phyloP scores from a whole-genome alignment of 1,140 invertebrate species.

The Rhopalosiphum padi region DNA sequence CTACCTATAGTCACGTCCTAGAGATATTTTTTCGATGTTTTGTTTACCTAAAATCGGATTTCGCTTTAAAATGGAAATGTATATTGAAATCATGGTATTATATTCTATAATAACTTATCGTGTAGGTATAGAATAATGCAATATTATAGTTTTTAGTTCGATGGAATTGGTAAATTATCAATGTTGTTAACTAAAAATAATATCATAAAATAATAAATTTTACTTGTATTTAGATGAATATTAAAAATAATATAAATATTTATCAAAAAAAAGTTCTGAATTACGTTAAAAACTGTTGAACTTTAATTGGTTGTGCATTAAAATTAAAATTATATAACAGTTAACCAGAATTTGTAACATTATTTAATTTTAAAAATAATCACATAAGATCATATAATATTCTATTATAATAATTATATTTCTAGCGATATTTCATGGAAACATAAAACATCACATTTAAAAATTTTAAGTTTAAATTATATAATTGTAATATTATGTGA shows the following conservation, averaged over 20 bases:
- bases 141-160: background rate
- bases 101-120: background rate
- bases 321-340: background rate
- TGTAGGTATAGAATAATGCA: background rate
- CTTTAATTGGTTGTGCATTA: background rate
- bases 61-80: background rate
- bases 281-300: background rate
- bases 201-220: background rate
- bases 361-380: background rate
- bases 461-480: too few relatives aligned
- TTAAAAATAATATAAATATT: background rate
- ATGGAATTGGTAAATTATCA: background rate
- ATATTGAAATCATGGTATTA: background rate
- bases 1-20: conserved; percentile 23
- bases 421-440: too few relatives aligned
- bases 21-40: conserved; percentile 8
- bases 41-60: background rate
- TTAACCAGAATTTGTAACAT: background rate
- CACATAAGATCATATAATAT: too few relatives aligned
- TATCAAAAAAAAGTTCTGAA: background rate
- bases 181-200: background rate
- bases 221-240: background rate
- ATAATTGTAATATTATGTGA: too few relatives aligned
- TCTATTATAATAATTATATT: too few relatives aligned
- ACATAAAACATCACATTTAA: too few relatives aligned